Percentiles rank a stretch among this genome's conserved stretches.
Evolutionary conservation across 2,113 vertebrate species (phyloP).

Genomic region (Spheniscus mendiculus): DNA sequence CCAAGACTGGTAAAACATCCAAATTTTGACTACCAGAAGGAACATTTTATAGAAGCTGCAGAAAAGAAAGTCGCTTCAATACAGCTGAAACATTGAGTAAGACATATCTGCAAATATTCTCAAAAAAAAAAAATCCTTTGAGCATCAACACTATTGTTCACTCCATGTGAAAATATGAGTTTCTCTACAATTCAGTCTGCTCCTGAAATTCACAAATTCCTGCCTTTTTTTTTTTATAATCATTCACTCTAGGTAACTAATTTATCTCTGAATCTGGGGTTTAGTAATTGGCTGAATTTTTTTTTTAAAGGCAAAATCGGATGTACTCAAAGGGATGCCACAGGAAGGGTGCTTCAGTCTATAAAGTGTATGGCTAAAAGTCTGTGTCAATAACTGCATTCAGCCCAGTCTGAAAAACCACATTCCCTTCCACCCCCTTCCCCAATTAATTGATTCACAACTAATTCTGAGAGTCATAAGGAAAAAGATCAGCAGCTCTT

Average conservation of each 20-base stretch:
- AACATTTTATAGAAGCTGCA: neutral
- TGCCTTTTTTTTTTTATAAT: neutral
- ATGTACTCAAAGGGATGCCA: neutral
- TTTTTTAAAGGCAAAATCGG: neutral
- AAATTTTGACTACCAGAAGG: neutral
- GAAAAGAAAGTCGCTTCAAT: neutral
- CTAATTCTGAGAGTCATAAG: neutral
- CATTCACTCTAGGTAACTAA: neutral
- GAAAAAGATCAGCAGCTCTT: neutral
- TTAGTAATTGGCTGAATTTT: neutral
- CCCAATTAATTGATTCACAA: neutral
- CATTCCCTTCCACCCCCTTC: neutral
- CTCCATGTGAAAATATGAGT: neutral
- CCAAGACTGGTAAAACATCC: neutral
- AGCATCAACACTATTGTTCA: neutral
- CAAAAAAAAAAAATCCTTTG: neutral
- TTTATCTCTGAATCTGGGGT: neutral
- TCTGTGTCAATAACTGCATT: neutral
- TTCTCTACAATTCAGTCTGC: neutral
- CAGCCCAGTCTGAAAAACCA: neutral
- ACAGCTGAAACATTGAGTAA: neutral
- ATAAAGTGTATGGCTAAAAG: neutral
- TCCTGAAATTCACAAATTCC: neutral
- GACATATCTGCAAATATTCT: neutral
- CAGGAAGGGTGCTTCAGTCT: neutral